Evolutionary conservation across 92 coral and sea anemone species (phyloP).

Genomic region (Blastomussa wellsi): DNA sequence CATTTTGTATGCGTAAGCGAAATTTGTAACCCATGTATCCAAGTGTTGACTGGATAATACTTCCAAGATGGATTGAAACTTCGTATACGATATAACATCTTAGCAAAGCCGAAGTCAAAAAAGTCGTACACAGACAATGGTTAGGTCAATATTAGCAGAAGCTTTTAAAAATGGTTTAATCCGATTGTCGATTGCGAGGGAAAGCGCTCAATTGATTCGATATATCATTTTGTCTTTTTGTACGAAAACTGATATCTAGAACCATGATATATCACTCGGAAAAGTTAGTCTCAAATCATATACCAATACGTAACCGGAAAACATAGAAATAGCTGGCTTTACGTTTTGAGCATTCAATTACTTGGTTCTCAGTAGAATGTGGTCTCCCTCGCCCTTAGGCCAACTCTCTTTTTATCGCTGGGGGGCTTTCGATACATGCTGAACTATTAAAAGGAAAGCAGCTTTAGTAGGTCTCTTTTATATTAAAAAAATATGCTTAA

Average conservation of each 20-base stretch:
- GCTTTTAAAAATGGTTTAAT: too few relatives aligned
- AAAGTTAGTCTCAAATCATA: background rate
- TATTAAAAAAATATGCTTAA: background rate
- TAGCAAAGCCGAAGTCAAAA: too few relatives aligned
- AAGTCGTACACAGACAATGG: too few relatives aligned
- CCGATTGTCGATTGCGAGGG: too few relatives aligned
- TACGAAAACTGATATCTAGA: background rate
- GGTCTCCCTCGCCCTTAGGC: background rate
- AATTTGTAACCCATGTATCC: background rate
- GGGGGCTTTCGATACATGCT: background rate
- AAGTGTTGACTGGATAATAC: background rate
- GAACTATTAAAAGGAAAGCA: background rate
- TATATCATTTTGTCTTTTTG: too few relatives aligned
- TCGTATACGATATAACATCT: too few relatives aligned
- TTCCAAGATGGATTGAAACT: too few relatives aligned
- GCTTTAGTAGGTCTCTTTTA: background rate
- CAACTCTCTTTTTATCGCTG: background rate
- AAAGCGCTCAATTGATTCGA: too few relatives aligned
- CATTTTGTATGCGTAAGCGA: background rate
- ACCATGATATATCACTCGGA: background rate
- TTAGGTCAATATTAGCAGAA: too few relatives aligned
- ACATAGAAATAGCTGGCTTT: background rate
- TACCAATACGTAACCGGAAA: background rate
- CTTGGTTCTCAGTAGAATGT: background rate
- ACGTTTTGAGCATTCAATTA: background rate